Percentiles rank a stretch among this genome's conserved stretches.
Evolutionary conservation across 2,888 invertebrate species (phyloP).

Genomic region (Drosophila merina): DNA sequence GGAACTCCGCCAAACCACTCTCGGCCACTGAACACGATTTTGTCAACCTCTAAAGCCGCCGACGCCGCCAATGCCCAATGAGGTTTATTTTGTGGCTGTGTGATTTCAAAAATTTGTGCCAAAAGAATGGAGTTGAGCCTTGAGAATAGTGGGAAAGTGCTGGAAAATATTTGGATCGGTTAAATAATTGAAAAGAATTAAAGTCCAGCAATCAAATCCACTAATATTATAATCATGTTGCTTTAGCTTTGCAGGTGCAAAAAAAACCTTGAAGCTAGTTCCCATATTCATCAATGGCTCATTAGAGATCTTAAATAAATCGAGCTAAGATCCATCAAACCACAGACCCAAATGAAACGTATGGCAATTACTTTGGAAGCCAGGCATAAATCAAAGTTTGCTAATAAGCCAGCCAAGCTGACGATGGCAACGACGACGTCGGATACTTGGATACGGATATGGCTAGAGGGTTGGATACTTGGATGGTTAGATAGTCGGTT

Average conservation of each 20-base stretch:
- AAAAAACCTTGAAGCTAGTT: neutral
- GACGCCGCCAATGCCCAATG: constrained; percentile 26
- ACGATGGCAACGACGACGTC: constrained; percentile 1
- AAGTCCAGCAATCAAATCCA: neutral
- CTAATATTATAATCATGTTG: neutral
- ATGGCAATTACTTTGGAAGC: constrained; percentile 59
- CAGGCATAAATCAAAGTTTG: constrained; percentile 65
- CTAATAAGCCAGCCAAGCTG: constrained; percentile 58
- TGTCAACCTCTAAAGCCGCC: constrained; percentile 73
- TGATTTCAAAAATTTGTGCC: constrained; percentile 73
- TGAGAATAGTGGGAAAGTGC: constrained; percentile 16
- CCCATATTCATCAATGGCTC: constrained; percentile 17
- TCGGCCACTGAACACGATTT: constrained; percentile 66
- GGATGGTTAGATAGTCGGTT: constrained; percentile 14
- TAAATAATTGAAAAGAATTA: neutral
- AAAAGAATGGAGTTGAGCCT: constrained; percentile 29
- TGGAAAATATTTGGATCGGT: constrained; percentile 24
- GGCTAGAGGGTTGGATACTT: constrained; percentile 20
- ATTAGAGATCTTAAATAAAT: constrained; percentile 35
- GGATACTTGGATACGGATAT: constrained; percentile 14
- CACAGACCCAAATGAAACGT: constrained; percentile 30
- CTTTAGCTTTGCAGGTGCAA: neutral
- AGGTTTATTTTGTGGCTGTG: constrained; percentile 37
- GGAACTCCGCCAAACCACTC: constrained; percentile 55
- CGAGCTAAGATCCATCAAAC: constrained; percentile 18